phyloP scores from a whole-genome alignment of 2,888 invertebrate genomes.

The Mesopsocus fuscifrons region DNA sequence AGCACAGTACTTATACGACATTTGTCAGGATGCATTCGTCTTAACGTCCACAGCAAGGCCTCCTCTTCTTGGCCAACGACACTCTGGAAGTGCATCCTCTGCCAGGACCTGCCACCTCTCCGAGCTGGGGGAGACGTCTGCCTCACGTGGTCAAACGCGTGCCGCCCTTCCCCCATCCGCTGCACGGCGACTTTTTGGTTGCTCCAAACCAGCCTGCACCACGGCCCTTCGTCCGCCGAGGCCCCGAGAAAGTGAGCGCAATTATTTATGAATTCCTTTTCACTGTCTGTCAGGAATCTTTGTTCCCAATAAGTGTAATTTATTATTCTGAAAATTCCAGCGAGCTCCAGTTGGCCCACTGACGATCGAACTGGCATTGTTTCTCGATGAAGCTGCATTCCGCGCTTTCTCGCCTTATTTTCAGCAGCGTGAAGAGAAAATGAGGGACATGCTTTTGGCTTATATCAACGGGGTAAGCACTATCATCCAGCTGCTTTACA shows the following conservation, averaged over 20 bases:
- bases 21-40: too few relatives aligned
- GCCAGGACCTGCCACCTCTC: conserved; percentile 17
- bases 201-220: too few relatives aligned
- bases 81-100: conserved; percentile 52
- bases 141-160: conserved; percentile 24
- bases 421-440: conserved; percentile 39
- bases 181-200: background rate
- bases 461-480: conserved; percentile 51
- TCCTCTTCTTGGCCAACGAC: conserved; percentile 43
- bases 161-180: background rate
- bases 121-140: conserved; percentile 20
- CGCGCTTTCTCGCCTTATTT: conserved; percentile 47
- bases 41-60: conserved; percentile 43
- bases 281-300: too few relatives aligned
- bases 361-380: conserved; percentile 51
- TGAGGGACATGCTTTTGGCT: conserved; percentile 56
- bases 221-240: too few relatives aligned
- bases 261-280: too few relatives aligned
- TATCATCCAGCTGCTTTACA: conserved; percentile 9
- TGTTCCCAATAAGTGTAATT: too few relatives aligned
- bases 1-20: too few relatives aligned
- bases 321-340: too few relatives aligned
- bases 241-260: too few relatives aligned
- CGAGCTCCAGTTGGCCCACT: conserved; percentile 23
- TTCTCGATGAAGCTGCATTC: conserved; percentile 55